phyloP scores from a whole-genome alignment of 2,888 invertebrate genomes.

The Drosophila helvetica region DNA sequence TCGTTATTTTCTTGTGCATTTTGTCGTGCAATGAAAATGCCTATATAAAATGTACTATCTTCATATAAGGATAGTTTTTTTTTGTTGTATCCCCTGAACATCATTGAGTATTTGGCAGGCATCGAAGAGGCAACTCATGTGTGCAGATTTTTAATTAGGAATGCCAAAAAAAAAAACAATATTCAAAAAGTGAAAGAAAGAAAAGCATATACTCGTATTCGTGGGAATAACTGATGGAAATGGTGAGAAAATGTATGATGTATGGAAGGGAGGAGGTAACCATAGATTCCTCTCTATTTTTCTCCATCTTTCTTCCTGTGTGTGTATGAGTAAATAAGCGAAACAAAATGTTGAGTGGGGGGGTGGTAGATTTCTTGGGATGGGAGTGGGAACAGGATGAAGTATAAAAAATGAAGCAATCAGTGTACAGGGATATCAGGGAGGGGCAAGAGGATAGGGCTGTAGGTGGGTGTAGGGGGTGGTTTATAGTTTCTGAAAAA shows the following conservation, averaged over 20 bases:
- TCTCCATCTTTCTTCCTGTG: not conserved
- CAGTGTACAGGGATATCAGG: conserved; percentile 34
- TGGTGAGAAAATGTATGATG: conserved; percentile 8
- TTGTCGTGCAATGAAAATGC: too few species aligned
- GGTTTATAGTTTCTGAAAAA: conserved; percentile 52
- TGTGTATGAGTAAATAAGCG: conserved; percentile 51
- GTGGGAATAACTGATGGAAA: conserved; percentile 5
- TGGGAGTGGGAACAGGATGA: conserved; percentile 34
- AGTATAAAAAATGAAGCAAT: conserved; percentile 71
- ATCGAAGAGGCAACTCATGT: conserved; percentile 80
- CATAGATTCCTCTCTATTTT: conserved; percentile 1
- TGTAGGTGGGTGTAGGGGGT: not conserved
- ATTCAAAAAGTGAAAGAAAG: conserved; percentile 43
- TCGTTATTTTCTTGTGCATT: too few species aligned
- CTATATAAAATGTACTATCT: too few species aligned
- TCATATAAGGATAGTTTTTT: conserved; percentile 51
- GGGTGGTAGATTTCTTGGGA: not conserved
- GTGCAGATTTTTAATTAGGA: conserved; percentile 82
- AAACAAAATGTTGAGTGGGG: conserved; percentile 56
- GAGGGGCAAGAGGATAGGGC: not conserved
- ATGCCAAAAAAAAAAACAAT: conserved; percentile 80
- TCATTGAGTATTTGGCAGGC: conserved; percentile 57
- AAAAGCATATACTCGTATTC: not conserved
- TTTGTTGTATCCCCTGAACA: too few species aligned
- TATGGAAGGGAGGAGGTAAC: not conserved